These are phyloP conservation scores for Illadopsis cleaveri DNA, from an alignment of 2,113 vertebrate genomes.

Conservation along the genomic window DNA sequence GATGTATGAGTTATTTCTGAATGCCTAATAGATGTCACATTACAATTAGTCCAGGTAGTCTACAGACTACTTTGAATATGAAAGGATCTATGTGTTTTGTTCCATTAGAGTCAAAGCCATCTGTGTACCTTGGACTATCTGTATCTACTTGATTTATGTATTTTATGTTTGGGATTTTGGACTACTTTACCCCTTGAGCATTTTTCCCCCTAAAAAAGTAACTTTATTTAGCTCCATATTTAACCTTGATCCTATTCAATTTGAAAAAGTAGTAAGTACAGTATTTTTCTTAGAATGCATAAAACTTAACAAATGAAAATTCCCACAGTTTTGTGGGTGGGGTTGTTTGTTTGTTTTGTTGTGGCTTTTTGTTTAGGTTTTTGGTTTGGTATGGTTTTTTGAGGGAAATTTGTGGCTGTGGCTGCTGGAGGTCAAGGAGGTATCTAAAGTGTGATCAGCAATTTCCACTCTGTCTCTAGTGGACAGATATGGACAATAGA, in stretches of 20 bases:
- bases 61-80: background rate
- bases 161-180: background rate
- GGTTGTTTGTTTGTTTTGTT: background rate
- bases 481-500: background rate
- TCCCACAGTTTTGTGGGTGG: background rate
- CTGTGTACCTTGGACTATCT: background rate
- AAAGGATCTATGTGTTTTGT: background rate
- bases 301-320: constrained; percentile 5
- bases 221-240: background rate
- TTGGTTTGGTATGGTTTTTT: background rate
- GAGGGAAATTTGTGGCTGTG: background rate
- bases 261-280: background rate
- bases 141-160: background rate
- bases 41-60: background rate
- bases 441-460: background rate
- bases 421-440: background rate
- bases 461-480: background rate
- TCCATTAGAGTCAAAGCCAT: background rate
- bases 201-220: background rate
- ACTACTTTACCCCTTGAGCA: background rate
- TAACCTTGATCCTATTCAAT: background rate
- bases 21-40: background rate
- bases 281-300: background rate
- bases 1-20: background rate
- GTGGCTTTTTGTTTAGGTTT: background rate